Evolutionary conservation across 2,113 vertebrate species (phyloP), one percentile per base, ranked within the genome.

Genomic region (Atlantisia rogersi): DNA sequence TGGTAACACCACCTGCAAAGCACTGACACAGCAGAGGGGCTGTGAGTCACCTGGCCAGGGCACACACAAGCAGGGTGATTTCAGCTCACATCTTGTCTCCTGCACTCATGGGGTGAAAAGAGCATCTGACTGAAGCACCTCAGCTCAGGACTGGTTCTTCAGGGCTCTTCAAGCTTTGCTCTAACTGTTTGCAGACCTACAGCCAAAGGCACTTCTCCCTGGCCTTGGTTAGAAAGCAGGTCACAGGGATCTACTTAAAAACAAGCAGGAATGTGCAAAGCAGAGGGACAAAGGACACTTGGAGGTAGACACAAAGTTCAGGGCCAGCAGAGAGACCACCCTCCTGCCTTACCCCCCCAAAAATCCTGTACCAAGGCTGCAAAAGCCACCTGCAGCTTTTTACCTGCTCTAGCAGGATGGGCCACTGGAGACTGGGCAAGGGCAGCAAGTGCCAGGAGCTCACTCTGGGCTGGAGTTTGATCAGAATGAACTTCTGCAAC

Each of bases 181-280:
- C 62, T 73, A 31, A 73, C 44, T 25, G 42, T 44, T 86, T 70
- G 50, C 78, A 93, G 24, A 82, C 15, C 16, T 40, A 77, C 15
- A 56, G 76, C 40, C 42, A 71, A 80, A 93, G 75, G 55, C 62
- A 85, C 8, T 39, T 83, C 46, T 60, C 58, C 69, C 42, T 44
- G 26, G 52, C 6, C 56, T 26, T 78, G 53, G 91, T 86, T 68
- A 86, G 93, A 71, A 91, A 84, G 80, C 86, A 94, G 35, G 35
- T 31, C 59, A 32, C 88, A 28, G 86, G 16, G 14, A 83, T 67
- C 55, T 70, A 74, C 32, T 70, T 65, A 50, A 80, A 94, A 93
- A 62, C 56, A 74, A 94, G 88, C 73, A 93, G 73, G 26, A 89
- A 20, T 71, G 29, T 39, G 77, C 92, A 90, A 93, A 93, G 83